Percentiles rank a stretch among this genome's conserved stretches.
phyloP scores from a whole-genome alignment of 2,888 invertebrate species.

The Tortrix viridana region DNA sequence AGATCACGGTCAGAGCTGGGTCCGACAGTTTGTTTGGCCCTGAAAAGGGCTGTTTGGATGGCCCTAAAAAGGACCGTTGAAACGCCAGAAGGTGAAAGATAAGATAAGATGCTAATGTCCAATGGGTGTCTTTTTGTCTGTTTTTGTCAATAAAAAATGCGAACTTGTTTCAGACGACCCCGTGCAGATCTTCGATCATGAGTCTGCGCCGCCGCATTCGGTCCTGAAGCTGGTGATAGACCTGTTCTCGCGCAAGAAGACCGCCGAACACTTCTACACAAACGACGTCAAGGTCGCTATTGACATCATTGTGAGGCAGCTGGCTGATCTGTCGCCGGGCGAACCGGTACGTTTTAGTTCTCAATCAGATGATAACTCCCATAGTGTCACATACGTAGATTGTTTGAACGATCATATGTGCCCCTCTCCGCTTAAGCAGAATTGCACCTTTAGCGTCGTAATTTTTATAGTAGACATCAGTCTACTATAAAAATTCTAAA shows the following conservation, averaged over 20 bases:
- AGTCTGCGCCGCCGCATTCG: conserved; percentile 91
- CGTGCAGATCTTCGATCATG: conserved; percentile 92
- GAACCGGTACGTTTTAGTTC: conserved; percentile 85
- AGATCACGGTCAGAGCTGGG: too few relatives aligned
- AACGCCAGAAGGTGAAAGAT: too few relatives aligned
- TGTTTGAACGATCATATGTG: too few relatives aligned
- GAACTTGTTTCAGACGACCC: conserved; percentile 89
- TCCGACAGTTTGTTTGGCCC: too few relatives aligned
- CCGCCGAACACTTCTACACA: conserved; percentile 95
- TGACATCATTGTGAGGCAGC: conserved; percentile 95
- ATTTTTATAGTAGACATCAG: too few relatives aligned
- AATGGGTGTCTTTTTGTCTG: too few relatives aligned
- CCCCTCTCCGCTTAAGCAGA: too few relatives aligned
- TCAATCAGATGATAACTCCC: not conserved
- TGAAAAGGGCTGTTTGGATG: too few relatives aligned
- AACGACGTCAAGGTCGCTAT: conserved; percentile 97
- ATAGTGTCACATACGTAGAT: not conserved
- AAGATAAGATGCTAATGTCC: too few relatives aligned
- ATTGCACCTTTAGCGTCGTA: too few relatives aligned
- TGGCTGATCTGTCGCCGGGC: conserved; percentile 94
- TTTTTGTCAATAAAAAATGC: not conserved
- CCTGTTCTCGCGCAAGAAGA: conserved; percentile 90
- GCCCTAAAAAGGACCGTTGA: too few relatives aligned
- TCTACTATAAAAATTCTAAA: too few relatives aligned
- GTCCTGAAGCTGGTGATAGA: conserved; percentile 95